Conservation (phyloP, 2,113 vertebrate genomes). For the Lophura nycthemera region DNA sequence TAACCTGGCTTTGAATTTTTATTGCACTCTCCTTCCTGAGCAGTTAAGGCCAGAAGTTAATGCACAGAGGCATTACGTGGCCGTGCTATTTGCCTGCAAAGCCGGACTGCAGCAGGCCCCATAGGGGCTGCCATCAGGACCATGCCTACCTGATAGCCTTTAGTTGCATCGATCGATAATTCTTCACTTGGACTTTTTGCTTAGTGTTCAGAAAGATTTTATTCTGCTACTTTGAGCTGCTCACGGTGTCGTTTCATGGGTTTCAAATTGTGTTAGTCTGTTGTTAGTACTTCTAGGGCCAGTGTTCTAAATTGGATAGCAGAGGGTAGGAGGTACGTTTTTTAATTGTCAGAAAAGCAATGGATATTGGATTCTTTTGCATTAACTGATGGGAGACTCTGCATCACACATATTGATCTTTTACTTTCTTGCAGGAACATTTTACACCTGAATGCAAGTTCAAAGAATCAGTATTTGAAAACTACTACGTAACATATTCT, state of each 20-base stretch:
- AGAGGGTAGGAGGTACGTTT: neutral
- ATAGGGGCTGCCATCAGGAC: neutral
- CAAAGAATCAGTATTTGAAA: slow-evolving; percentile 99
- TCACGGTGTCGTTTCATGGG: neutral
- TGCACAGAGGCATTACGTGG: neutral
- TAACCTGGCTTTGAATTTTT: neutral
- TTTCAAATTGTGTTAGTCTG: slow-evolving; percentile 44
- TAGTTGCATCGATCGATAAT: slow-evolving; percentile 4
- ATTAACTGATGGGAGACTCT: neutral
- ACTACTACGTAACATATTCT: slow-evolving; percentile 99
- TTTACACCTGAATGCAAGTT: slow-evolving; percentile 99
- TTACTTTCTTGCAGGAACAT: slow-evolving; percentile 88
- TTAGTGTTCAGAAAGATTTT: neutral
- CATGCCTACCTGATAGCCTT: neutral
- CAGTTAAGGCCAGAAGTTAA: neutral
- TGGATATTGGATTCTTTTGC: neutral
- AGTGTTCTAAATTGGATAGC: neutral
- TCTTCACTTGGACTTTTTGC: neutral
- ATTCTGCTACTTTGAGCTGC: neutral
- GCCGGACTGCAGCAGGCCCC: neutral
- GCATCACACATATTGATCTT: neutral
- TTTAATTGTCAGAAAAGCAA: neutral
- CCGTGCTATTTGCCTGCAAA: fast-evolving
- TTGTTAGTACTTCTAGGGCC: neutral
- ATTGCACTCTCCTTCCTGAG: neutral